Base-by-base conservation (phyloP, 2,888 invertebrate genomes). In the Hypsopygia costalis region DNA sequence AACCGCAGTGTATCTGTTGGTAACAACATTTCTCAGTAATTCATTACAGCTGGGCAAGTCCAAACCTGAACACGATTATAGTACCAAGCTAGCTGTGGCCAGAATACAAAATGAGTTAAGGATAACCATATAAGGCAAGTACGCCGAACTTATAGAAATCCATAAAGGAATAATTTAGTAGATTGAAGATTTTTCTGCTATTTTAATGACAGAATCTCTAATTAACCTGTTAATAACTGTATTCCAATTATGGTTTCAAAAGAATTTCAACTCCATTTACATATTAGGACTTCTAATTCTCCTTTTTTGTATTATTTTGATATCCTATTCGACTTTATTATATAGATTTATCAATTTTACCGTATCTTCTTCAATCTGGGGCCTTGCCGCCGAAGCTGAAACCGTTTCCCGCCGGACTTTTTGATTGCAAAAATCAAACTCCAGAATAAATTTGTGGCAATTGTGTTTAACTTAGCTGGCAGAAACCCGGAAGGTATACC, bases 11-110 rank as follows among this genome's bases (percentile, higher is more conserved):
- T 3, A 16, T 16, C 16, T 16, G 16, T 16, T 16, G 16, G 16
- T 4, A 16, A 16, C 16, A 16, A 16, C 16, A 16, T 3, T 16
- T 16, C 16, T 16, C 16, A 16, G 16, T 16, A 16, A 16, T 16
- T 16, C 16, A 16, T 16, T 16, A 16, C 16, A 44, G 43, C 34
- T 37, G 12, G 41, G 46, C 49, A 40, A 40, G 52, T 52, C 40
- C 41, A 46, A 52, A 52, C 49, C 39, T 50, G 52, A 40, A 39
- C 36, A 25, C 47, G 39, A 40, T 43, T 36, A 47, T 44, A 44
- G 40, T 45, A 45, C 30, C 31, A 28, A 12, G 16, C 41, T 30
- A 43, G 9, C 40, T 40, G 40, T 28, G 40, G 35, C 39, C 32
- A 38, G 47, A 50, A 50, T 50, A 12, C 25, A 12, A 47, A 50